Evolutionary conservation across 2,797 vertebrate genomes (phyloP), one percentile per base, ranked within the genome.

Genomic region (Varecia variegata): DNA sequence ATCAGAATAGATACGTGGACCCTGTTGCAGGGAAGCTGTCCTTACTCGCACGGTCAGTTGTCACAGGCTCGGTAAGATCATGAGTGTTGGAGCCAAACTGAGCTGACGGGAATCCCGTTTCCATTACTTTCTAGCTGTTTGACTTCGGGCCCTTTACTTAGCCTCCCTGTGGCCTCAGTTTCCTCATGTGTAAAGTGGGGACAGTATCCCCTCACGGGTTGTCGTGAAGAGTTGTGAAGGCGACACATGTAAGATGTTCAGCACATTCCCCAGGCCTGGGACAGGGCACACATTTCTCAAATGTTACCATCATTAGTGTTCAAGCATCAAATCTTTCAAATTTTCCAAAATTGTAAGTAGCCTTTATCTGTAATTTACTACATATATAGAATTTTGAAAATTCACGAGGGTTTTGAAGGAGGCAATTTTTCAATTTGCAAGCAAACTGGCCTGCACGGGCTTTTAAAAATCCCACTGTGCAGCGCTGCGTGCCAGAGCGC

Each of bases 341-440:
- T 25, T 86, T 87, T 80, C 86, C 89, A 35, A 84, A 80, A 71
- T 47, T 35, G 40, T 32, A 95, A 77, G 40, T 65, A 58, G 47
- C 11, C 10, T 56, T 60, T 88, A 47, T 58, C 25, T 67, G 45
- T 32, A 17, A 73, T 35, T 60, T 67, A 79, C 12, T 30, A 68
- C 11, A n/a, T 38, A 65, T 14, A 74, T 20, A 32, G 47, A 56
- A 40, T 60, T 74, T 74, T 52, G 60, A 86, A 65, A 35, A 45
- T 74, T 74, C 30, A 58, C 45, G 65, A 68, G 83, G 47, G 23
- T 35, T 93, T 60, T 71, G 50, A 70, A 40, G 60, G 38, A 92
- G 32, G 32, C 20, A 38, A 62, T 38, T 90, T 94, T 88, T 87
- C 77, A 74, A n/a, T 35, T 23, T 15, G 71, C 35, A 96, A 71